Percentiles rank a stretch among this genome's conserved stretches.
Conservation (phyloP, 2,888 invertebrate species). For the Caenorhabditis sp. region DNA sequence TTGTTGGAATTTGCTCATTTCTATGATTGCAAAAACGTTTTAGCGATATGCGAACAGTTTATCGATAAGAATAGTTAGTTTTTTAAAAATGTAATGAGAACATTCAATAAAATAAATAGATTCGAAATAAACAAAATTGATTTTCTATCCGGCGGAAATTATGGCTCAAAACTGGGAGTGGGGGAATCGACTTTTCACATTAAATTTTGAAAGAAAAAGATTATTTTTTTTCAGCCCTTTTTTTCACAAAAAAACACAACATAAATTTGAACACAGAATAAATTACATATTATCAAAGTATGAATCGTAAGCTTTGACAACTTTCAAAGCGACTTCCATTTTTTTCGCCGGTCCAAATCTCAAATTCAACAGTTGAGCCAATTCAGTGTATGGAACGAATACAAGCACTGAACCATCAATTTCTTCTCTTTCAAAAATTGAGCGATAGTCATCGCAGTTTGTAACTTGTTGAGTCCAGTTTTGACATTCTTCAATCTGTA, state of each 20-base stretch:
- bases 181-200: no score
- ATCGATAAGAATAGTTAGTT: neutral
- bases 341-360: slow-evolving; percentile 7
- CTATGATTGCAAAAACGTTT: slow-evolving; percentile 20
- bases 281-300: neutral
- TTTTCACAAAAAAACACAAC: no score
- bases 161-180: no score
- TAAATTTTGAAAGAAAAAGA: no score
- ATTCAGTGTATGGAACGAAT: neutral
- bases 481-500: neutral
- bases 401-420: neutral
- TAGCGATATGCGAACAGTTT: slow-evolving; percentile 13
- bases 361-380: neutral
- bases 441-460: neutral
- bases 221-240: no score
- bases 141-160: neutral
- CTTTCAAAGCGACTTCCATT: slow-evolving; percentile 5
- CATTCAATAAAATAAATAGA: neutral
- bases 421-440: neutral
- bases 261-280: neutral
- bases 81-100: neutral
- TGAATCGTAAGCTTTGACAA: neutral
- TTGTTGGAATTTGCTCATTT: slow-evolving; percentile 24
- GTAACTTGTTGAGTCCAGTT: neutral
- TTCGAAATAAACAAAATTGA: neutral